Base-by-base conservation (phyloP, 2,113 vertebrate genomes). In the Brachirus orientalis region DNA sequence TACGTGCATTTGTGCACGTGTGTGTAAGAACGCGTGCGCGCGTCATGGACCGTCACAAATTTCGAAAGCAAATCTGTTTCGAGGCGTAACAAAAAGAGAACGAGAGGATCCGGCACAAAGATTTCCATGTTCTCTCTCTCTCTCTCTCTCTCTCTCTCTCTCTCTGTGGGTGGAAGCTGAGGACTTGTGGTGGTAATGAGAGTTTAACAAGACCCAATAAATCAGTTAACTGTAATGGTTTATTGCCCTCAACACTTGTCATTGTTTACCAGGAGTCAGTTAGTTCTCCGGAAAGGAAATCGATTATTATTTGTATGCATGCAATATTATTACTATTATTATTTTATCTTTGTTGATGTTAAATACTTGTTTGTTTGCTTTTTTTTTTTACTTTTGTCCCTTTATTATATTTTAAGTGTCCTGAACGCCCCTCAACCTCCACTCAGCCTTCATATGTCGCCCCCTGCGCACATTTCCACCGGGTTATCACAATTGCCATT, bases 401-500 rank as follows among this genome's bases (percentile, higher is more conserved):
- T 13, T 43, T 11, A 14, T 43, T 6, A 67, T 53, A 91, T 90
- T 90, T 89, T 80, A 86, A 78, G 77, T 86, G 87, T 86, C 87
- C 86, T 47, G 83, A 88, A 43, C 40, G 40, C 40, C 90, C 83
- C 85, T 80, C 86, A 45, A 75, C 8, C 7, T 8, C 14, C 18
- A 4, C 50, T 44, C 53, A 61, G 47, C 64, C 78, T 66, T 76
- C 94, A 94, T 91, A 92, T 94, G 91, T 90, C 94, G 89, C 74
- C 93, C 89, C 82, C 90, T 66, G 87, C 92, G 63, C 91, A 92
- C 90, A 93, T 94, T 92, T 94, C 91, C 93, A 95, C 92, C 94
- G 90, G 94, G 95, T 96, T 96, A 95, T 95, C 95, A 92, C 91
- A 86, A 93, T 89, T 93, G 93, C 94, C 94, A 94, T 92, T 90